Evolutionary conservation across 2,113 vertebrate genomes (phyloP).

Genomic region (Okapia johnstoni): DNA sequence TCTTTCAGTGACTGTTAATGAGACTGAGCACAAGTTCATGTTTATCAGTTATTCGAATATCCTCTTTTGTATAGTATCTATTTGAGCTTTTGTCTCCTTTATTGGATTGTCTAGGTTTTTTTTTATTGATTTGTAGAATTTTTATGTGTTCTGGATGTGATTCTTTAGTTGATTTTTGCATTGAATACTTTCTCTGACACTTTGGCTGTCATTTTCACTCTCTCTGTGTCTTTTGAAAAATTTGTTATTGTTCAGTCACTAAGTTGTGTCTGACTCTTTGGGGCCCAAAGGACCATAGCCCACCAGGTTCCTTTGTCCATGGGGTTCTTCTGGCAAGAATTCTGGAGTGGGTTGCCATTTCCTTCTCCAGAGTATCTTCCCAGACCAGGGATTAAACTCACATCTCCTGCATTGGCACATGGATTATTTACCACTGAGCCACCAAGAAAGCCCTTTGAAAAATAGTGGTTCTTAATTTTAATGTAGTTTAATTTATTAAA

Average conservation of each 20-base stretch:
- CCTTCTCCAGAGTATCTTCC: background rate
- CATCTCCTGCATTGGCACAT: background rate
- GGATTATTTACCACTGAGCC: background rate
- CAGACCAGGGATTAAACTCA: background rate
- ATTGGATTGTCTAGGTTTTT: background rate
- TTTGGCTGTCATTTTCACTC: background rate
- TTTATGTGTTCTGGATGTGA: background rate
- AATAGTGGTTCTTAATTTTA: background rate
- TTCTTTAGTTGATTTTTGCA: background rate
- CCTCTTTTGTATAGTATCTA: background rate
- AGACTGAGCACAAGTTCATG: background rate
- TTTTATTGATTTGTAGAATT: background rate
- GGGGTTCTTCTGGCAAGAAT: background rate
- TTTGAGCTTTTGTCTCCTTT: background rate
- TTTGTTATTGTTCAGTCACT: background rate
- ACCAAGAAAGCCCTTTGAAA: background rate
- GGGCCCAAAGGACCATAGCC: background rate
- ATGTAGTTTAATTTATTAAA: background rate
- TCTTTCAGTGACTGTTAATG: background rate
- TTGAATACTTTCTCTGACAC: background rate
- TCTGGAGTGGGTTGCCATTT: background rate
- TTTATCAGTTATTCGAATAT: background rate
- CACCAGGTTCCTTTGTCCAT: background rate
- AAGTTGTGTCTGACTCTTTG: background rate
- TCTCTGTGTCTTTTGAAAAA: background rate